phyloP scores from a whole-genome alignment of 1,140 invertebrate genomes.

The Heterodera schachtii region DNA sequence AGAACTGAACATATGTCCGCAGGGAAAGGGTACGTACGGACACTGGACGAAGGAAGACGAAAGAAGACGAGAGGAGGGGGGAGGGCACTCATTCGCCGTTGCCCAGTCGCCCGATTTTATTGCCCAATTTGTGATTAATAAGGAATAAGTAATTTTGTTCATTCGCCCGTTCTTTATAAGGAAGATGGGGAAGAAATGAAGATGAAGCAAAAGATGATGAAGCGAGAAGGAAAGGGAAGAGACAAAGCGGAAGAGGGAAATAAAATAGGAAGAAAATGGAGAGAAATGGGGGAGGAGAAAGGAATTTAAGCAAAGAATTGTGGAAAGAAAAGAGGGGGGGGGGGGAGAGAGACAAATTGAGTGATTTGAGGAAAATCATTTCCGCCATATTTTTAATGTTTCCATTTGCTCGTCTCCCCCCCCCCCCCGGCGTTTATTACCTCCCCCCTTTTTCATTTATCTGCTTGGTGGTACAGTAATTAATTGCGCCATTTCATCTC shows the following conservation, averaged over 20 bases:
- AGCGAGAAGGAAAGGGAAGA: too few relatives aligned
- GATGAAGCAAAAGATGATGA: neutral
- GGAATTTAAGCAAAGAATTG: too few relatives aligned
- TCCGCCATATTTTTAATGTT: too few relatives aligned
- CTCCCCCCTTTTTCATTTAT: neutral
- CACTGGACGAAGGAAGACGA: neutral
- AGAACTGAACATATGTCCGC: neutral
- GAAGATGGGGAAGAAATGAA: neutral
- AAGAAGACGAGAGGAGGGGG: neutral
- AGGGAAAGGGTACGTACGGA: too few relatives aligned
- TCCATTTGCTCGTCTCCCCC: too few relatives aligned
- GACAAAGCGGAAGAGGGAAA: neutral
- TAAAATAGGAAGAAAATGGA: neutral
- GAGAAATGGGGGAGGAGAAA: neutral
- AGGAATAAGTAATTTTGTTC: neutral
- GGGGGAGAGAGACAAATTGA: too few relatives aligned
- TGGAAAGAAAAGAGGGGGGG: too few relatives aligned
- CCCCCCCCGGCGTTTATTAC: too few relatives aligned
- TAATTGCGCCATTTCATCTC: neutral
- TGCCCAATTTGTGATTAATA: constrained; percentile 13
- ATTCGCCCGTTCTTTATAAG: neutral
- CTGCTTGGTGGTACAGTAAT: neutral
- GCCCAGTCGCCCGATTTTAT: neutral
- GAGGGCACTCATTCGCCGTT: neutral
- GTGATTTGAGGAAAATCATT: too few relatives aligned